Evolutionary conservation across 2,113 vertebrate species (phyloP).

Genomic region (Ancistrus triradiatus): DNA sequence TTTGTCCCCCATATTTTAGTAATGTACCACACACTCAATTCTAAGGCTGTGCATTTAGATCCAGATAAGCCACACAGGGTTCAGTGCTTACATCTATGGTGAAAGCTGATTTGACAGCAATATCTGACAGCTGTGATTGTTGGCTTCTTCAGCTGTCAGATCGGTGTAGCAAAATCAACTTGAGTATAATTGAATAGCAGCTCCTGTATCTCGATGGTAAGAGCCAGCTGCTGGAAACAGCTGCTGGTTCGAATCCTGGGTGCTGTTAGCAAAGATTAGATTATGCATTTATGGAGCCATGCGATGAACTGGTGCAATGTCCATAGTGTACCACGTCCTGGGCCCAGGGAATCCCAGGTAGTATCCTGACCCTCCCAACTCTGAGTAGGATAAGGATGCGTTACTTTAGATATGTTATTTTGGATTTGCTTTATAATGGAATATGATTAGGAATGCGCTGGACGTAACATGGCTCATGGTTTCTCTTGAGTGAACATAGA

Average conservation of each 20-base stretch:
- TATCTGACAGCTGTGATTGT: constrained; percentile 46
- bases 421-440: too few relatives aligned
- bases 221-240: too few relatives aligned
- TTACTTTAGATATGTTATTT: too few relatives aligned
- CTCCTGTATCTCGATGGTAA: too few relatives aligned
- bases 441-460: constrained; percentile 32
- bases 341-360: too few relatives aligned
- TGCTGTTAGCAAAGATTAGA: too few relatives aligned
- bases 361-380: too few relatives aligned
- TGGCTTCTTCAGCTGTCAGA: constrained; percentile 37
- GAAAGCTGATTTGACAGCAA: constrained; percentile 44
- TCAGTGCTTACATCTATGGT: constrained; percentile 24
- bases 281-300: too few relatives aligned
- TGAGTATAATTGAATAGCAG: constrained; percentile 28
- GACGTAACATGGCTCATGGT: constrained; percentile 1
- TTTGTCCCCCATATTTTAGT: constrained; percentile 38
- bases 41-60: constrained; percentile 29
- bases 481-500: background rate
- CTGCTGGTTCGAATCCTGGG: too few relatives aligned
- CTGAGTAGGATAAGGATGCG: too few relatives aligned
- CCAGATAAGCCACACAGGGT: constrained; percentile 5
- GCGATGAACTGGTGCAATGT: too few relatives aligned
- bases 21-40: constrained; percentile 44
- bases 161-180: constrained; percentile 30
- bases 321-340: too few relatives aligned